Percentiles rank a stretch among this genome's conserved stretches.
Conservation (phyloP, 2,797 vertebrate genomes). For the Ctenochaetus hawaiiensis region DNA sequence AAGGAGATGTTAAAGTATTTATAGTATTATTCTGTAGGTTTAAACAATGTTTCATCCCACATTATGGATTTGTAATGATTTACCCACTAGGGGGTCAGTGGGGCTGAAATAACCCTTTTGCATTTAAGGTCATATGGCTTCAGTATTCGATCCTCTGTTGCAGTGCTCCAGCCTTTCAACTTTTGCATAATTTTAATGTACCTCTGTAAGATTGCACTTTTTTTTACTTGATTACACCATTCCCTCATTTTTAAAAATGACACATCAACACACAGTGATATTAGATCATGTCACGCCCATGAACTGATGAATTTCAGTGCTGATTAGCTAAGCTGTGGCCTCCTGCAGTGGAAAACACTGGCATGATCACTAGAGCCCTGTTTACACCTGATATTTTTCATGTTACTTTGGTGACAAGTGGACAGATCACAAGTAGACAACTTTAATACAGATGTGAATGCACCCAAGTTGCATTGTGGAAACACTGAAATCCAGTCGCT, state of each 20-base stretch:
- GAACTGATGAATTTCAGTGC: not conserved
- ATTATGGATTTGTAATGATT: not conserved
- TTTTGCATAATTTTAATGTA: slow-evolving; percentile 7
- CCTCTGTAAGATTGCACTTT: not conserved
- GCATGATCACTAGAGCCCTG: not conserved
- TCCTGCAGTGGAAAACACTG: not conserved
- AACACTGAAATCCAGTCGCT: no score
- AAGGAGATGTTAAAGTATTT: not conserved
- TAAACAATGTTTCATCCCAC: not conserved
- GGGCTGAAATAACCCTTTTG: not conserved
- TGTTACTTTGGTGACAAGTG: no score
- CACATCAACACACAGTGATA: no score
- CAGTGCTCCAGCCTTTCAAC: not conserved
- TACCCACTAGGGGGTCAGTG: not conserved
- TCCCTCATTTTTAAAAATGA: no score
- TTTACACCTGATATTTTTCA: no score
- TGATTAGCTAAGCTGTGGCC: not conserved
- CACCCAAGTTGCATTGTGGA: no score
- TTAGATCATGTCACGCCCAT: not conserved
- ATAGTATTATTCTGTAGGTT: not conserved
- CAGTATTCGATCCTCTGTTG: slow-evolving; percentile 19
- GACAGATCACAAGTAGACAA: no score
- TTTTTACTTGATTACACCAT: no score
- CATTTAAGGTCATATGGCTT: not conserved
- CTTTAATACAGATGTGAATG: no score